Conservation (phyloP, 2,113 vertebrate species). For the Oxyura jamaicensis region DNA sequence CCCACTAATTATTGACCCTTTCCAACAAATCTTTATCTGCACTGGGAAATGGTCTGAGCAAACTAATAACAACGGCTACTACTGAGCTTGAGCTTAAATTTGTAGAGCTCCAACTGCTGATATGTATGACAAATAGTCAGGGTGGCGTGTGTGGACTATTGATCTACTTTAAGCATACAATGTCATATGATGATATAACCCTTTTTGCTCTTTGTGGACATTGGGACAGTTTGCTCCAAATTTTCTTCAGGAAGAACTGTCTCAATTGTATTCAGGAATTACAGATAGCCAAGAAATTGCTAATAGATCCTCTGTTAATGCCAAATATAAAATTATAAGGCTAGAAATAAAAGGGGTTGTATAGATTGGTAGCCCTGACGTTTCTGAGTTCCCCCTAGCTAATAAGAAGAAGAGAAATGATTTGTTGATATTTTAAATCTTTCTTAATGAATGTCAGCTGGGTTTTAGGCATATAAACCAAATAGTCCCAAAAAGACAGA, state of each 20-base stretch:
- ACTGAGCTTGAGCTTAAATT: not conserved
- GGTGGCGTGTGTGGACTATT: not conserved
- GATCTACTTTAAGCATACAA: not conserved
- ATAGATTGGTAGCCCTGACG: not conserved
- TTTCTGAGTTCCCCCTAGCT: not conserved
- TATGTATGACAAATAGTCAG: not conserved
- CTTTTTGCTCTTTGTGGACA: not conserved
- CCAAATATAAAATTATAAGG: not conserved
- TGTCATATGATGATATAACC: not conserved
- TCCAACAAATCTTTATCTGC: not conserved
- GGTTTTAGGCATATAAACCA: not conserved
- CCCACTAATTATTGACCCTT: rapidly evolving
- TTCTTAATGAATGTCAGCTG: not conserved
- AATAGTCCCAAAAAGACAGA: not conserved
- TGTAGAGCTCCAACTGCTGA: not conserved
- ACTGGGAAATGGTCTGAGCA: not conserved
- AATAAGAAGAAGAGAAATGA: not conserved
- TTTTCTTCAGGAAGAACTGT: not conserved
- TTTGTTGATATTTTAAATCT: not conserved
- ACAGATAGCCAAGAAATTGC: not conserved
- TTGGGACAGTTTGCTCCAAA: not conserved
- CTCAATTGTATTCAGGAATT: not conserved
- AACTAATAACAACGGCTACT: not conserved
- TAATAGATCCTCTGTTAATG: not conserved
- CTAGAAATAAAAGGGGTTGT: not conserved